Percentiles rank a stretch among this genome's conserved stretches.
Conservation (phyloP, 2,888 invertebrate species). For the Aplocera efformata region DNA sequence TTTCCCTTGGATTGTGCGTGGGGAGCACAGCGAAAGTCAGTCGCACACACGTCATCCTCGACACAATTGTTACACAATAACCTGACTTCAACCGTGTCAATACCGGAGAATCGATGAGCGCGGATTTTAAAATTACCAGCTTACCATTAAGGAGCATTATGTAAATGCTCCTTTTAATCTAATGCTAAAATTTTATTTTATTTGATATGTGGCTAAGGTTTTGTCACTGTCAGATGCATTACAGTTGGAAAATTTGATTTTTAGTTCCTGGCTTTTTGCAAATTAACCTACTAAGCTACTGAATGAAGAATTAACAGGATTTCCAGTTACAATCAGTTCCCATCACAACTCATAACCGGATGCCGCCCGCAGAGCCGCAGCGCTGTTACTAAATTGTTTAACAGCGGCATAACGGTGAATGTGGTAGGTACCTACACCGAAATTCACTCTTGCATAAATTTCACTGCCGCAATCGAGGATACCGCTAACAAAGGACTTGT, state of each 20-base stretch:
- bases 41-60: conserved; percentile 58
- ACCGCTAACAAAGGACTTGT: conserved; percentile 15
- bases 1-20: conserved; percentile 47
- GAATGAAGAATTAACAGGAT: conserved; percentile 9
- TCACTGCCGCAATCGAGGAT: conserved; percentile 9
- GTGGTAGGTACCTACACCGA: conserved; percentile 1
- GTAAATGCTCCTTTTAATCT: too few species aligned
- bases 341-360: conserved; percentile 15
- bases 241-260: too few species aligned
- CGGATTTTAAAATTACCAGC: too few species aligned
- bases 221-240: too few species aligned
- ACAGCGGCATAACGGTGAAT: conserved; percentile 23
- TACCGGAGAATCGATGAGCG: conserved; percentile 23
- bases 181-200: too few species aligned
- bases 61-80: conserved; percentile 62
- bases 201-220: too few species aligned
- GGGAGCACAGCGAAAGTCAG: conserved; percentile 60
- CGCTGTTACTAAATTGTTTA: conserved; percentile 13
- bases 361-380: conserved; percentile 13
- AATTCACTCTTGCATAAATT: conserved; percentile 17
- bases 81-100: conserved; percentile 57
- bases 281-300: too few species aligned
- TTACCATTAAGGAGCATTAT: too few species aligned
- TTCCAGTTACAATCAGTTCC: conserved; percentile 14
- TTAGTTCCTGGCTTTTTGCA: too few species aligned